Percentiles rank a stretch among this genome's conserved stretches.
phyloP scores from a whole-genome alignment of 1,140 invertebrate species.

The Periplaneta americana region DNA sequence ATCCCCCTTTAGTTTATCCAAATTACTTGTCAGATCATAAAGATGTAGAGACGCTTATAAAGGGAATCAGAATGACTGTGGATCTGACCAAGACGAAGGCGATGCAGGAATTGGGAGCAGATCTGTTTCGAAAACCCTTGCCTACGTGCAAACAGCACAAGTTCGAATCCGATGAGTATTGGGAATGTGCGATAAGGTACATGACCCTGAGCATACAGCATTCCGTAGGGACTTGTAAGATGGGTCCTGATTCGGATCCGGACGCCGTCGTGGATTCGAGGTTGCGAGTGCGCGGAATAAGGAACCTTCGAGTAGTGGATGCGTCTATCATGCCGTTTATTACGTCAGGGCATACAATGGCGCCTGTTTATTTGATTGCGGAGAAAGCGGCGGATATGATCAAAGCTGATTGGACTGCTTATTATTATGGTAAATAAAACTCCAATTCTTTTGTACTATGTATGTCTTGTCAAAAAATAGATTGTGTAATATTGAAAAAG shows the following conservation, averaged over 20 bases:
- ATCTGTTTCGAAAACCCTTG: constrained; percentile 2
- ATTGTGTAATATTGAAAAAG: too few relatives aligned
- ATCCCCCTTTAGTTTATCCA: constrained; percentile 83
- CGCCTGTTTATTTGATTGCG: constrained; percentile 51
- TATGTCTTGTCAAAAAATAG: too few relatives aligned
- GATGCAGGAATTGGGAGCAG: not conserved
- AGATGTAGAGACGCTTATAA: constrained; percentile 67
- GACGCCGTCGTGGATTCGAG: constrained; percentile 24
- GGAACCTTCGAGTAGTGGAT: constrained; percentile 27
- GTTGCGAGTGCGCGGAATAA: constrained; percentile 31
- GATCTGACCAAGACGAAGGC: not conserved
- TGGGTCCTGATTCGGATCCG: constrained; percentile 28
- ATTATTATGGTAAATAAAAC: too few relatives aligned
- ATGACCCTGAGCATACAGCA: not conserved
- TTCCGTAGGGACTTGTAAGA: constrained; percentile 35
- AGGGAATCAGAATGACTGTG: constrained; percentile 30
- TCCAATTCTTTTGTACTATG: too few relatives aligned
- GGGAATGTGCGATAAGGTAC: constrained; percentile 28
- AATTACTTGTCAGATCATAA: constrained; percentile 82
- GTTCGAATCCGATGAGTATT: constrained; percentile 24
- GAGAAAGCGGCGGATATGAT: too few relatives aligned
- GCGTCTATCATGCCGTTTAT: constrained; percentile 27
- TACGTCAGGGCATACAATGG: constrained; percentile 39
- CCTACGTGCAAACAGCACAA: constrained; percentile 28
- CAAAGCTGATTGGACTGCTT: too few relatives aligned